Conservation (phyloP, 2,888 invertebrate species). For the Ganaspis brasiliensis region DNA sequence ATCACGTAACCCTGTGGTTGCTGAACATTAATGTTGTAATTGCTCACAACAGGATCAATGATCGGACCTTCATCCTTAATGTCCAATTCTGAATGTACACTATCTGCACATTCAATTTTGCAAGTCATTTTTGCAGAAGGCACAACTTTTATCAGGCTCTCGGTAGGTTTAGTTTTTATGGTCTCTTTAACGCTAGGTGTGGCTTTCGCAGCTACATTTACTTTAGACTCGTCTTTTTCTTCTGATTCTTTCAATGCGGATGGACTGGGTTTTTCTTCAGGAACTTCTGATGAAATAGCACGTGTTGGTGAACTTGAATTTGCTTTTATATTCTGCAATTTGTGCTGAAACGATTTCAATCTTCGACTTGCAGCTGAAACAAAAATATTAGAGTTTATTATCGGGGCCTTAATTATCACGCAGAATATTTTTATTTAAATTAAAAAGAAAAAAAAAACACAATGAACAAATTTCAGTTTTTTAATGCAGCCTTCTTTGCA, state of each 20-base stretch:
- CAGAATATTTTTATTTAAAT: not conserved
- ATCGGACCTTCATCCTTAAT: conserved; percentile 76
- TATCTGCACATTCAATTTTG: conserved; percentile 64
- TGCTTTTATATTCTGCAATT: conserved; percentile 62
- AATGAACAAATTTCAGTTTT: not conserved
- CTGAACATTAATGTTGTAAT: conserved; percentile 58
- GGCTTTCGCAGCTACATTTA: not conserved
- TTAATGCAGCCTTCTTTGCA: too few relatives aligned
- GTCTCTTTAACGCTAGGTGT: not conserved
- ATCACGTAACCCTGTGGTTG: conserved; percentile 68
- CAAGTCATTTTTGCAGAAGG: conserved; percentile 53
- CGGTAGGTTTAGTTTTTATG: not conserved
- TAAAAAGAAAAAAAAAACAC: not conserved
- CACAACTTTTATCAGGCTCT: conserved; percentile 46
- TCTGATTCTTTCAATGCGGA: not conserved
- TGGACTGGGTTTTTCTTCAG: conserved; percentile 47
- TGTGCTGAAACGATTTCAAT: conserved; percentile 69
- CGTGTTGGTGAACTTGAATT: conserved; percentile 34
- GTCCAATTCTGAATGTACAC: conserved; percentile 76
- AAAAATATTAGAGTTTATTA: conserved; percentile 11
- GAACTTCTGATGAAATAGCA: conserved; percentile 4
- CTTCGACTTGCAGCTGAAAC: conserved; percentile 70
- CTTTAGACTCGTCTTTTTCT: not conserved
- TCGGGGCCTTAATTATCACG: too few relatives aligned
- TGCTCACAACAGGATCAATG: conserved; percentile 62